Evolutionary conservation across 2,888 invertebrate species (phyloP), one percentile per base, ranked within the genome.

Genomic region (Sericinus montela): DNA sequence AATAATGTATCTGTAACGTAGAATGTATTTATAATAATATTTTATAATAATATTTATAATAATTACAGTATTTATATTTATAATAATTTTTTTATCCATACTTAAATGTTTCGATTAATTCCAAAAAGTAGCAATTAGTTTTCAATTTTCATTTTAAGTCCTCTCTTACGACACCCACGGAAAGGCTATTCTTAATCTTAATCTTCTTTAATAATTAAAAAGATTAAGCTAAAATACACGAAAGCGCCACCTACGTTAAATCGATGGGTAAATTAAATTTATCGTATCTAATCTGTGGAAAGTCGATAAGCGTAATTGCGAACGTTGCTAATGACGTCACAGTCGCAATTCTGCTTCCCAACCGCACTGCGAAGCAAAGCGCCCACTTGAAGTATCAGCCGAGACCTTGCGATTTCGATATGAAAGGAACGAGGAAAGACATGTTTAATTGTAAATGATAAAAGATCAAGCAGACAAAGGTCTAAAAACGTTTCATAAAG

Each of bases 381-480:
- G 15, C 28, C 10, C 14, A 28, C 28, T 39, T n/a, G 41, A 15
- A 42, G 29, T 19, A 32, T 32, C 32, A 3, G 32, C 11, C 10
- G 13, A 32, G 32, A 44, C 44, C 44, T 44, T 44, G 44, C 10
- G 11, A 16, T 28, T 44, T 44, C 11, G 29, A 29, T 36, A 36
- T 9, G 32, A 42, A 42, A 36, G 36, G 11, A 44, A 44, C 28
- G 11, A 44, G 44, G 11, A 44, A 36, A 7, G 28, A n/a, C 15
- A 16, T 19, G 15, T 8, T 28, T 23, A 32, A 13, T 34, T 7
- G n/a, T 13, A 11, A 11, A 23, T 11, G n/a, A 38, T 38, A 11
- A 41, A 30, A 41, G 6, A 16, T 16, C 6, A 32, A n/a, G 10
- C 7, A 14, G 1, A 11, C 11, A 19, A 30, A 41, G 16, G 16